These are phyloP conservation scores for Drosophila percnosoma DNA, from an alignment of 2,888 invertebrate genomes.

Conservation along the genomic window DNA sequence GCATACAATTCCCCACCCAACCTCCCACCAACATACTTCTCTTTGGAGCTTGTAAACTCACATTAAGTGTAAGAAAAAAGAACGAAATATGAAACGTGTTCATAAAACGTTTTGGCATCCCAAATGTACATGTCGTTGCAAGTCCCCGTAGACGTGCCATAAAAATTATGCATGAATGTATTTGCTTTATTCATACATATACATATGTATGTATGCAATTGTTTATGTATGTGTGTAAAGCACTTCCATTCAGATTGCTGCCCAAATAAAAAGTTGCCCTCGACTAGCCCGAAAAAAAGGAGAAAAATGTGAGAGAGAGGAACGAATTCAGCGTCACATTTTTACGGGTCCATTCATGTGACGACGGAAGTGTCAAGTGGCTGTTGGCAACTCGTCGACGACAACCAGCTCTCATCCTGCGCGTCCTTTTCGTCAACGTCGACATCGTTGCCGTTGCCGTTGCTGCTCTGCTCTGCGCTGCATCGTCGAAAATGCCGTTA, in stretches of 20 bases:
- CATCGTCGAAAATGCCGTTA: conserved; percentile 81
- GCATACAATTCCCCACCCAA: conserved; percentile 14
- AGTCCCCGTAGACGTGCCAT: conserved; percentile 63
- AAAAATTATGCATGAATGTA: conserved; percentile 81
- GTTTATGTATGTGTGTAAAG: not conserved
- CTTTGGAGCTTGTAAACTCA: conserved; percentile 35
- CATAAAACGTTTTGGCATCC: conserved; percentile 79
- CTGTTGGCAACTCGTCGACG: conserved; percentile 80
- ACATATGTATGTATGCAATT: not conserved
- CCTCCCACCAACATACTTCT: conserved; percentile 1
- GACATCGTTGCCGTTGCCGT: conserved; percentile 21
- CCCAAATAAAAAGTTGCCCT: conserved; percentile 77
- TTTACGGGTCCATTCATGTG: conserved; percentile 81
- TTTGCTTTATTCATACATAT: conserved; percentile 66
- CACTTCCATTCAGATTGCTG: conserved; percentile 53
- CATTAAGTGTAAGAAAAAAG: conserved; percentile 55
- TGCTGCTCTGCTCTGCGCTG: conserved; percentile 41
- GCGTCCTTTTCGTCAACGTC: conserved; percentile 74
- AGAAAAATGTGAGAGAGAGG: conserved; percentile 23
- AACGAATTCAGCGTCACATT: conserved; percentile 75
- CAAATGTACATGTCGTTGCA: conserved; percentile 56
- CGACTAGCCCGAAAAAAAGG: conserved; percentile 63
- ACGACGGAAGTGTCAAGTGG: conserved; percentile 81
- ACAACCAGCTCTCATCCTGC: conserved; percentile 70
- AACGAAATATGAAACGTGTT: conserved; percentile 54